Evolutionary conservation across 2,888 invertebrate genomes (phyloP).

Genomic region (Tachina fera): DNA sequence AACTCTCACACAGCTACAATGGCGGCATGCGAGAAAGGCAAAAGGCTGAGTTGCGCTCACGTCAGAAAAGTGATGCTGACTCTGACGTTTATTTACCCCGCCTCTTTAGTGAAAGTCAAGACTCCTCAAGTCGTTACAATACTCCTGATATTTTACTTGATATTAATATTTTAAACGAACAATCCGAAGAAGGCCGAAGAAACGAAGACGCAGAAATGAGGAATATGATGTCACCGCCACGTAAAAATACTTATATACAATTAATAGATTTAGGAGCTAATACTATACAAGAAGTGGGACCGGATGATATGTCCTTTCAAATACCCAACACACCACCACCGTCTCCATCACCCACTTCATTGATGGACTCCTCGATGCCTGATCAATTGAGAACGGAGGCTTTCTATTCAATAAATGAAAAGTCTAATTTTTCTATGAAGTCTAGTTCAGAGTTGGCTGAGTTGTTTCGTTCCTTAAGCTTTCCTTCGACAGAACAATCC

Average conservation of each 20-base stretch:
- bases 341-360: slow-evolving; percentile 79
- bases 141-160: slow-evolving; percentile 82
- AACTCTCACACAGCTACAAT: slow-evolving; percentile 82
- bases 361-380: slow-evolving; percentile 72
- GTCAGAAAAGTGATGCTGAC: slow-evolving; percentile 81
- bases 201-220: slow-evolving; percentile 63
- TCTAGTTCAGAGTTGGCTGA: slow-evolving; percentile 81
- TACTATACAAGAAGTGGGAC: slow-evolving; percentile 68
- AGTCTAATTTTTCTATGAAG: slow-evolving; percentile 78
- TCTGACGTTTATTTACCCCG: slow-evolving; percentile 77
- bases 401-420: slow-evolving; percentile 75
- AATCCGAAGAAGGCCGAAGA: slow-evolving; percentile 73
- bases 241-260: slow-evolving; percentile 72
- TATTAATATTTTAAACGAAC: slow-evolving; percentile 81
- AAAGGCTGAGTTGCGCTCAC: slow-evolving; percentile 74
- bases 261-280: slow-evolving; percentile 76
- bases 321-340: slow-evolving; percentile 80
- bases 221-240: slow-evolving; percentile 67
- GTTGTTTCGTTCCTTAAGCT: slow-evolving; percentile 81
- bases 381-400: slow-evolving; percentile 54
- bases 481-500: slow-evolving; percentile 78
- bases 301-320: slow-evolving; percentile 76
- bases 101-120: slow-evolving; percentile 72
- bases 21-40: slow-evolving; percentile 78
- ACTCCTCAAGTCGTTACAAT: slow-evolving; percentile 74